These are phyloP conservation scores for Rattus rattus DNA, from an alignment of 2,113 vertebrate genomes.

Conservation along the genomic window DNA sequence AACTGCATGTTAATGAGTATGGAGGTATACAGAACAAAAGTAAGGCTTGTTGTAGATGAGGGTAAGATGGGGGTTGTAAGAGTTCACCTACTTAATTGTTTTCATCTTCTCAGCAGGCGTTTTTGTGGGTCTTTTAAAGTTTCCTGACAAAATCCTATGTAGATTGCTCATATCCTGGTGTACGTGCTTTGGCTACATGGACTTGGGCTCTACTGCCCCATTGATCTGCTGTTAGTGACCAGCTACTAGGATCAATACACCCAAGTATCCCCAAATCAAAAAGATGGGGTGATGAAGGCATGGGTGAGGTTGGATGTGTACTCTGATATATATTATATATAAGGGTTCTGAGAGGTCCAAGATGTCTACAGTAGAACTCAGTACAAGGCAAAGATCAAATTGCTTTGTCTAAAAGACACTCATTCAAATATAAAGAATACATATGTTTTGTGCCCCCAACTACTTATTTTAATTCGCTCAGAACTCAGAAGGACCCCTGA, in stretches of 20 bases:
- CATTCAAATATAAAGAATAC: conserved; percentile 27
- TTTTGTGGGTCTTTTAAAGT: background rate
- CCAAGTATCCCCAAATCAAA: background rate
- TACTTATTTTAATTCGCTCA: background rate
- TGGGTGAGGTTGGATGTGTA: conserved; percentile 18
- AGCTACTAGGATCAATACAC: background rate
- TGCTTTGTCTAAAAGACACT: background rate
- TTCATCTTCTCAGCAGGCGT: background rate
- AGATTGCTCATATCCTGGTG: background rate
- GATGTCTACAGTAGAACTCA: conserved; percentile 55
- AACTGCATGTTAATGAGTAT: too few relatives aligned
- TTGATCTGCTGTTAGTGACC: background rate
- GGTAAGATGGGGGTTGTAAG: background rate
- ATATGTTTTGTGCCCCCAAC: background rate
- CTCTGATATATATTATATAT: conserved; percentile 17
- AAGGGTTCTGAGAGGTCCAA: conserved; percentile 46
- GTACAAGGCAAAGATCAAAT: conserved; percentile 22
- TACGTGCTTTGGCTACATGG: background rate
- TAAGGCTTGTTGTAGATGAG: background rate
- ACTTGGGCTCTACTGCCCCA: background rate
- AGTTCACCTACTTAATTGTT: background rate
- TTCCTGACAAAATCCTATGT: background rate
- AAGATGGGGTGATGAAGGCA: background rate
- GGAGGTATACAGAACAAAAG: background rate
- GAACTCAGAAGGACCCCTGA: background rate